These are phyloP conservation scores for Cottus gobio DNA, from an alignment of 2,113 vertebrate species.

Conservation along the genomic window DNA sequence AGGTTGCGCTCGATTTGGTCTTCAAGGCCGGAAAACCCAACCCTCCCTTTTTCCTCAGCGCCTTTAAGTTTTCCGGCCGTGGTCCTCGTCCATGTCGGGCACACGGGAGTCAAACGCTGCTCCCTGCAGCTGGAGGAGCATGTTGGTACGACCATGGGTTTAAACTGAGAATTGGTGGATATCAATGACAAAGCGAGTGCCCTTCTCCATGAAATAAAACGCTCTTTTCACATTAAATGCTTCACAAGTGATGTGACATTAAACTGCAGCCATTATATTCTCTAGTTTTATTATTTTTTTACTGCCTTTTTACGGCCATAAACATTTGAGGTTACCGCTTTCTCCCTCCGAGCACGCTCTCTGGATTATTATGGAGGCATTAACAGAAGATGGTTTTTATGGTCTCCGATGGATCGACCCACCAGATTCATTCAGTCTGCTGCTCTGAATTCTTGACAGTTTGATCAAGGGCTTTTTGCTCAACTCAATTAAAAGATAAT, in stretches of 20 bases:
- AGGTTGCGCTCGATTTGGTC: too few relatives aligned
- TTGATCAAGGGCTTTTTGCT: too few relatives aligned
- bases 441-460: too few relatives aligned
- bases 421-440: too few relatives aligned
- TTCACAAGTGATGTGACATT: not conserved
- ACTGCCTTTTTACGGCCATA: not conserved
- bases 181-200: not conserved
- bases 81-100: too few relatives aligned
- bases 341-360: not conserved
- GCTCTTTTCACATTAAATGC: not conserved
- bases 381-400: slow-evolving; percentile 37
- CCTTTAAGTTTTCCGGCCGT: too few relatives aligned
- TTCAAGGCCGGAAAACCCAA: too few relatives aligned
- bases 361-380: slow-evolving; percentile 30
- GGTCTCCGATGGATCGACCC: slow-evolving; percentile 28
- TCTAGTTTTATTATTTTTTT: not conserved
- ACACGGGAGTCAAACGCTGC: too few relatives aligned
- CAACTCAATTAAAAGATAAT: too few relatives aligned
- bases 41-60: too few relatives aligned
- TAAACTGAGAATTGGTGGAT: not conserved
- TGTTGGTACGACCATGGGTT: not conserved
- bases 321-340: slow-evolving; percentile 1
- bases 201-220: not conserved
- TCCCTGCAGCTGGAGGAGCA: too few relatives aligned
- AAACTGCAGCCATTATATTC: slow-evolving; percentile 2